Conservation (phyloP, 2,797 vertebrate species). For the Adrianichthys oophorus region DNA sequence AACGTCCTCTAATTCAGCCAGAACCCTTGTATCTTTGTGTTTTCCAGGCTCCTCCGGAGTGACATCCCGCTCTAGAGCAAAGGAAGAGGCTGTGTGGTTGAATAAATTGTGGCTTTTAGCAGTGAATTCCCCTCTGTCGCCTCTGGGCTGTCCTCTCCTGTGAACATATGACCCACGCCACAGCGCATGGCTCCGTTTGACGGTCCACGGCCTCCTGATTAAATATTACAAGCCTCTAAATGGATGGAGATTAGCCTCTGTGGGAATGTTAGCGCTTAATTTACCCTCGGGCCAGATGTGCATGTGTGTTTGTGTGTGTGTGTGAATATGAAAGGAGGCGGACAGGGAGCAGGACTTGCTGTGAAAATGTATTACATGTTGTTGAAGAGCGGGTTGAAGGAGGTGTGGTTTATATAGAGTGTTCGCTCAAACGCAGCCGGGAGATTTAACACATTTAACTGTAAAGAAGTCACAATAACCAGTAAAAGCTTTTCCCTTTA, state of each 20-base stretch:
- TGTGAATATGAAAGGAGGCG: slow-evolving; percentile 18
- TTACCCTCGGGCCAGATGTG: slow-evolving; percentile 68
- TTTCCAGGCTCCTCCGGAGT: slow-evolving; percentile 3
- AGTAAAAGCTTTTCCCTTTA: too few species aligned
- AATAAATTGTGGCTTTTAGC: slow-evolving; percentile 68
- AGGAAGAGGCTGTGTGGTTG: slow-evolving; percentile 50
- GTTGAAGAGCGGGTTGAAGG: slow-evolving; percentile 38
- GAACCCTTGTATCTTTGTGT: background rate
- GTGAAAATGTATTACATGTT: slow-evolving; percentile 45
- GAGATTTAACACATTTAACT: slow-evolving; percentile 5
- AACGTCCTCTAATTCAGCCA: background rate
- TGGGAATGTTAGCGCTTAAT: slow-evolving; percentile 81
- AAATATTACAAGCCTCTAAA: slow-evolving; percentile 82
- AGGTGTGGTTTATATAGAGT: slow-evolving; percentile 32
- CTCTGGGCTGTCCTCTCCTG: slow-evolving; percentile 67
- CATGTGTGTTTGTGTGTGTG: slow-evolving; percentile 31
- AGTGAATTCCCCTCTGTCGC: slow-evolving; percentile 57
- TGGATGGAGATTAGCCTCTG: slow-evolving; percentile 83
- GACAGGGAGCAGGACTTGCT: slow-evolving; percentile 30
- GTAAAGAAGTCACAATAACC: too few species aligned
- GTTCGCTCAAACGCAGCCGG: slow-evolving; percentile 6
- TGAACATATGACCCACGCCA: slow-evolving; percentile 74
- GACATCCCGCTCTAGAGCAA: slow-evolving; percentile 6
- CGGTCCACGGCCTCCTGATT: slow-evolving; percentile 72
- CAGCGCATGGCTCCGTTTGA: slow-evolving; percentile 58